Percentiles rank a stretch among this genome's conserved stretches.
Evolutionary conservation across 2,888 invertebrate species (phyloP).

Genomic region (Clostera curtula): DNA sequence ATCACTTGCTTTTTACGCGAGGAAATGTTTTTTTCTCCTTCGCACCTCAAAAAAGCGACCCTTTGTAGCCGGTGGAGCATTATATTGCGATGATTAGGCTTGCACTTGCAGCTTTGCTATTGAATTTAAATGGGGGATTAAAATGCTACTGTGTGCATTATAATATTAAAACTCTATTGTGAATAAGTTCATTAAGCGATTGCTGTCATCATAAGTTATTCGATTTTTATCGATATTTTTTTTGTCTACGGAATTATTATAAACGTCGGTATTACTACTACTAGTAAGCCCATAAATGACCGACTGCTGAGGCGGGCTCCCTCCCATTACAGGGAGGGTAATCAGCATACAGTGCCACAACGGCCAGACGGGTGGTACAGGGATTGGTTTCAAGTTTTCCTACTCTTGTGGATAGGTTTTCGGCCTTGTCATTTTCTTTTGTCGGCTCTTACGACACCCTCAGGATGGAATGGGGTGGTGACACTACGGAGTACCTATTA

Average conservation of each 20-base stretch:
- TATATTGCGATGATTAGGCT: slow-evolving; percentile 73
- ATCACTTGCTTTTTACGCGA: slow-evolving; percentile 16
- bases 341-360: no score
- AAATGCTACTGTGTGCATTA: slow-evolving; percentile 59
- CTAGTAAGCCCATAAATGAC: no score
- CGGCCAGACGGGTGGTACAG: no score
- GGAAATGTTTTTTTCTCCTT: slow-evolving; percentile 29
- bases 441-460: no score
- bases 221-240: slow-evolving; percentile 29
- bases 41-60: slow-evolving; percentile 49
- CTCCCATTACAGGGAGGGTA: no score
- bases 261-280: slow-evolving; percentile 3
- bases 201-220: slow-evolving; percentile 51
- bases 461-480: no score
- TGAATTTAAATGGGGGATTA: slow-evolving; percentile 75
- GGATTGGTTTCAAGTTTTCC: no score
- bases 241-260: slow-evolving; percentile 21
- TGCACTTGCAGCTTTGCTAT: slow-evolving; percentile 66
- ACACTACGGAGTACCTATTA: no score
- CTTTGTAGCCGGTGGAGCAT: slow-evolving; percentile 57
- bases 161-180: slow-evolving; percentile 67
- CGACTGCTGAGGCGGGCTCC: no score
- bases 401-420: no score
- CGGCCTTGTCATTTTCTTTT: no score
- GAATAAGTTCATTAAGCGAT: slow-evolving; percentile 61